phyloP scores from a whole-genome alignment of 2,113 vertebrate species.

The Cacatua alba region DNA sequence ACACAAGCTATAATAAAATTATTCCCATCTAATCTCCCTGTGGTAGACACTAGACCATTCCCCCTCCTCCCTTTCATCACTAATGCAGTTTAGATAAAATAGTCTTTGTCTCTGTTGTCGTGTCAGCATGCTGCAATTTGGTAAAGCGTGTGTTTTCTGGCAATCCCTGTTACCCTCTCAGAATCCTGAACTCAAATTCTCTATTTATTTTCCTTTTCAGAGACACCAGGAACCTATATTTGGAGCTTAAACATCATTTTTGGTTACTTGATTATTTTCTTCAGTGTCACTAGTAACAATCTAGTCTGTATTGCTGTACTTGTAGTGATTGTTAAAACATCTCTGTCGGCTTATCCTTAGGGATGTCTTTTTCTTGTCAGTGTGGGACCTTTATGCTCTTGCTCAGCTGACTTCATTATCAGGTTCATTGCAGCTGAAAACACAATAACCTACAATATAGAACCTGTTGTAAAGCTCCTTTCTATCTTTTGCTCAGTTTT shows the following conservation, averaged over 20 bases:
- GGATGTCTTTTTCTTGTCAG: constrained; percentile 58
- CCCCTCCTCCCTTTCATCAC: background rate
- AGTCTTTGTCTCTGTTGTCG: background rate
- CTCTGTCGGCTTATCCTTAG: constrained; percentile 22
- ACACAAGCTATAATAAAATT: background rate
- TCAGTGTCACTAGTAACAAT: constrained; percentile 27
- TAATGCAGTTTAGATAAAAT: constrained; percentile 20
- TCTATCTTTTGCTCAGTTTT: constrained; percentile 39
- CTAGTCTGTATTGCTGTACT: constrained; percentile 26
- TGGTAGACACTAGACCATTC: background rate
- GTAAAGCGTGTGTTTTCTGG: constrained; percentile 29
- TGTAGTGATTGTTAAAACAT: constrained; percentile 35
- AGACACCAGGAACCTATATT: constrained; percentile 39
- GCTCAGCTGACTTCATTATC: constrained; percentile 65
- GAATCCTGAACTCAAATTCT: constrained; percentile 46
- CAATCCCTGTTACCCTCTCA: constrained; percentile 15
- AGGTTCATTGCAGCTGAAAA: constrained; percentile 62
- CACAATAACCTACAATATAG: constrained; percentile 47
- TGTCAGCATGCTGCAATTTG: constrained; percentile 50
- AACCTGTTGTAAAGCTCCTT: constrained; percentile 43
- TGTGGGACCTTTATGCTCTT: constrained; percentile 65
- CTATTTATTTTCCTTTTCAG: constrained; percentile 54
- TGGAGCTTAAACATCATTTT: constrained; percentile 52
- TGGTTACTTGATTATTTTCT: constrained; percentile 48
- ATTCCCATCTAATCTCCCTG: background rate